A percentile compares a stretch with the other conserved stretches of the same genome.
Evolutionary conservation across 1,140 invertebrate genomes (phyloP).

Genomic region (Chelonus insularis): DNA sequence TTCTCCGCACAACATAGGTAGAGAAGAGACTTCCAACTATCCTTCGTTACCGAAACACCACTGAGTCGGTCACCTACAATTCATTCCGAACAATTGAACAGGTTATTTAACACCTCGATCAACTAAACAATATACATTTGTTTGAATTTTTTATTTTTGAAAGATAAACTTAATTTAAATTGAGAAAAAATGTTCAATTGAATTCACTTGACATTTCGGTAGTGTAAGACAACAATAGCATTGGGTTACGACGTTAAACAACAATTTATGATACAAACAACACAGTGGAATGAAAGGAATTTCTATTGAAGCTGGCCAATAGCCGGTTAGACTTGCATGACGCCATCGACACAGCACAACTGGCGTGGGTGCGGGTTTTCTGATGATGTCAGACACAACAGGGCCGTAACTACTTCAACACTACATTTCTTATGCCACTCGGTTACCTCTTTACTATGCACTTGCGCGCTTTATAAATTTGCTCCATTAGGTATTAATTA

Average conservation of each 20-base stretch:
- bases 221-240: background rate
- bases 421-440: background rate
- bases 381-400: slow-evolving; percentile 30
- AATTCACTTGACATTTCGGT: too few species aligned
- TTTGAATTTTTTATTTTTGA: too few species aligned
- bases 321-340: slow-evolving; percentile 21
- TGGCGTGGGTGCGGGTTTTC: slow-evolving; percentile 27
- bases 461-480: too few species aligned
- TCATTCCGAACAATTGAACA: too few species aligned
- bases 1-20: slow-evolving; percentile 61
- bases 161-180: too few species aligned
- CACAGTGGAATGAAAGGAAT: background rate
- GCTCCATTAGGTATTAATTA: too few species aligned
- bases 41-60: slow-evolving; percentile 13
- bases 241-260: background rate
- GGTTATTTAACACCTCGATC: too few species aligned
- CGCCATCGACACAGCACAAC: slow-evolving; percentile 21
- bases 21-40: slow-evolving; percentile 23
- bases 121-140: too few species aligned
- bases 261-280: background rate
- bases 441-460: too few species aligned
- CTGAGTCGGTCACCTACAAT: slow-evolving; percentile 8
- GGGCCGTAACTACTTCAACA: slow-evolving; percentile 31
- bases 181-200: too few species aligned
- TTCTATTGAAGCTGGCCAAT: slow-evolving; percentile 12